Evolutionary conservation across 2,113 vertebrate species (phyloP).

Genomic region (Archilochus colubris): DNA sequence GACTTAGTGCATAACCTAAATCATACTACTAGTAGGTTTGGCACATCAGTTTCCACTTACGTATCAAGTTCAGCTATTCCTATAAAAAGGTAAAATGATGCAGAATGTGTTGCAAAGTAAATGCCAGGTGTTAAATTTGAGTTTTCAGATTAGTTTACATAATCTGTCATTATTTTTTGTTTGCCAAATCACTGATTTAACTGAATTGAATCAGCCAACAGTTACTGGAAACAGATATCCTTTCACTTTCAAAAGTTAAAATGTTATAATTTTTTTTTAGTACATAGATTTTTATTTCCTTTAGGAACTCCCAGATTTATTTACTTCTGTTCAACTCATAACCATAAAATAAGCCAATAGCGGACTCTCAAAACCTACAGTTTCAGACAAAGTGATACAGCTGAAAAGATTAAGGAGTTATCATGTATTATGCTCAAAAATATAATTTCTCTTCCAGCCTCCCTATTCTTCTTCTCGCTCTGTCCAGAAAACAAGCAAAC

Average conservation of each 20-base stretch:
- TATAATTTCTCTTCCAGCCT: neutral
- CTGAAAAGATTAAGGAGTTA: neutral
- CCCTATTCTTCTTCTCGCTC: neutral
- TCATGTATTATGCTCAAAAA: neutral
- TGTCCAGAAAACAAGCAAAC: neutral
- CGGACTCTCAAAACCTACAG: constrained; percentile 6
- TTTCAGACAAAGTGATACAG: neutral
- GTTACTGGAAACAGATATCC: neutral
- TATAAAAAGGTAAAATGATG: constrained; percentile 7
- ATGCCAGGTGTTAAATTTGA: neutral
- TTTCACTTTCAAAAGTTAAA: constrained; percentile 5
- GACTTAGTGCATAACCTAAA: constrained; percentile 37
- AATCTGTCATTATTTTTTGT: neutral
- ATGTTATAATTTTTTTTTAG: neutral
- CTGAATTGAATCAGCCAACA: neutral
- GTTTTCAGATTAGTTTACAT: neutral
- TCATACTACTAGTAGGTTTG: constrained; percentile 23
- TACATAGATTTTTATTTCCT: neutral
- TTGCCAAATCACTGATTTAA: neutral
- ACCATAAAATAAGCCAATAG: constrained; percentile 11
- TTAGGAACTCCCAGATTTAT: neutral
- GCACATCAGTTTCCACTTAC: constrained; percentile 35
- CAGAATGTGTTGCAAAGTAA: neutral
- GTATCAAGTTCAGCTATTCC: constrained; percentile 37
- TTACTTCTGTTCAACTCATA: constrained; percentile 13